phyloP scores from a whole-genome alignment of 2,888 invertebrate genomes.

The Apotomis betuletana region DNA sequence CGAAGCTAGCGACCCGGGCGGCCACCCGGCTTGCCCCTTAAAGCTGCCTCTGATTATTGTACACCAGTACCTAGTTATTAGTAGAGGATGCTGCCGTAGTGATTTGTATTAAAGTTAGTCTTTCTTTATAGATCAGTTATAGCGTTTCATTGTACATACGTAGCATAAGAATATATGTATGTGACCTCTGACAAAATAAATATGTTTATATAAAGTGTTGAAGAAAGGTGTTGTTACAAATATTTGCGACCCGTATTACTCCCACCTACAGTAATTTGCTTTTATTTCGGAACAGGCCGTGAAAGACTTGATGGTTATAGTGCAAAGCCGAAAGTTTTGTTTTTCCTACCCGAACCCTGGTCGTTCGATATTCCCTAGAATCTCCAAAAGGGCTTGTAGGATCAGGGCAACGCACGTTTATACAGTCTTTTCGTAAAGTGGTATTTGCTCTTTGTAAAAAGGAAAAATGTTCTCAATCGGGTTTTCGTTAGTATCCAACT shows the following conservation, averaged over 20 bases:
- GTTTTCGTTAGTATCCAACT: slow-evolving; percentile 2
- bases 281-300: slow-evolving; percentile 15
- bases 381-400: neutral
- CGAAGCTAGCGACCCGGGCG: too few relatives aligned
- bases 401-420: neutral
- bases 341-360: neutral
- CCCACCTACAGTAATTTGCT: slow-evolving; percentile 5
- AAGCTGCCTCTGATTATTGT: too few relatives aligned
- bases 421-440: neutral
- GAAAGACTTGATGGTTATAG: slow-evolving; percentile 17
- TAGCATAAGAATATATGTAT: too few relatives aligned
- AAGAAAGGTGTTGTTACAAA: slow-evolving; percentile 2
- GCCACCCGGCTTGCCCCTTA: too few relatives aligned
- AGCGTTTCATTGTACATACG: too few relatives aligned
- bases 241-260: slow-evolving; percentile 20
- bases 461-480: slow-evolving; percentile 4
- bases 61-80: too few relatives aligned
- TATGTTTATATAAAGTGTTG: slow-evolving; percentile 13
- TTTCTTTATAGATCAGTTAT: too few relatives aligned
- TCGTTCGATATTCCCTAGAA: neutral
- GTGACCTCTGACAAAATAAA: too few relatives aligned
- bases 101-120: too few relatives aligned
- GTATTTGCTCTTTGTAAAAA: neutral
- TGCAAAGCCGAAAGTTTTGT: slow-evolving; percentile 19
- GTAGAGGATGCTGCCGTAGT: too few relatives aligned